These are phyloP conservation scores for Yasuhikotakia modesta DNA, from an alignment of 2,797 vertebrate species.

Conservation along the genomic window DNA sequence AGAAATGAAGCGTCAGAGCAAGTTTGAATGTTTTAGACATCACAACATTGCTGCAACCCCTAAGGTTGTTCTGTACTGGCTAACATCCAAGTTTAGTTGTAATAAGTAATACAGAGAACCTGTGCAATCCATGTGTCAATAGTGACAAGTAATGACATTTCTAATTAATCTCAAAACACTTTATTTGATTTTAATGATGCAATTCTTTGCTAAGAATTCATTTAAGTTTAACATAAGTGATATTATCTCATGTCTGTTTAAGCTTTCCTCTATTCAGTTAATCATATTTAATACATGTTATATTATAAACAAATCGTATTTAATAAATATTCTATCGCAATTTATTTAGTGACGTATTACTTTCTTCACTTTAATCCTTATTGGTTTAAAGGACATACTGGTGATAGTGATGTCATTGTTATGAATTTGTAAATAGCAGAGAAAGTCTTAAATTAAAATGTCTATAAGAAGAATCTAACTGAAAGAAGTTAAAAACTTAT, in stretches of 20 bases:
- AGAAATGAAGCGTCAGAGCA: slow-evolving; percentile 14
- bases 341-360: not conserved
- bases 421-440: not conserved
- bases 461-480: not conserved
- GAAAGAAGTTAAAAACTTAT: not conserved
- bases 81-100: not conserved
- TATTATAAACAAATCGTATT: slow-evolving; percentile 11
- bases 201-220: not conserved
- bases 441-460: not conserved
- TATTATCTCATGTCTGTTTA: slow-evolving; percentile 6
- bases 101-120: not conserved
- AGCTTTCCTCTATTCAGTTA: not conserved
- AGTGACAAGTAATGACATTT: slow-evolving; percentile 28
- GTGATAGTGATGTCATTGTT: slow-evolving; percentile 24
- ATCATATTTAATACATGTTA: slow-evolving; percentile 40
- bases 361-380: not conserved
- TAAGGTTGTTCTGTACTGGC: slow-evolving; percentile 24
- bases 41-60: slow-evolving; percentile 4
- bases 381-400: slow-evolving; percentile 22
- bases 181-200: slow-evolving; percentile 9
- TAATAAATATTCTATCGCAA: slow-evolving; percentile 41
- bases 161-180: not conserved
- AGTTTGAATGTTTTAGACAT: not conserved
- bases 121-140: slow-evolving; percentile 18
- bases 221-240: slow-evolving; percentile 9